Percentiles rank a stretch among this genome's conserved stretches.
phyloP scores from a whole-genome alignment of 2,797 vertebrate genomes.

The Atherinosoma microstoma region DNA sequence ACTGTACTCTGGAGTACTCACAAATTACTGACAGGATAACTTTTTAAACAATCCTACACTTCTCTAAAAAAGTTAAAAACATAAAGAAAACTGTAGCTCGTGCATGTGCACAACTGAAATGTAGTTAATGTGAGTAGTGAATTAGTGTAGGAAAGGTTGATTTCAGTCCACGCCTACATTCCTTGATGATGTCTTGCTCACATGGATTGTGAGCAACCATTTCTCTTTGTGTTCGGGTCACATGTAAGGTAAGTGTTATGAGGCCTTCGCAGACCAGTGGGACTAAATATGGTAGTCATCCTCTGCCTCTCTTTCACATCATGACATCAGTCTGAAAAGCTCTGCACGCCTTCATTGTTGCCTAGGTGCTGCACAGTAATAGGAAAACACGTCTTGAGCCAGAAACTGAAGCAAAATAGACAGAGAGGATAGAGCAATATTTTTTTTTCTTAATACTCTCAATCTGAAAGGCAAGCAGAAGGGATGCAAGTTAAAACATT shows the following conservation, averaged over 20 bases:
- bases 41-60: no score
- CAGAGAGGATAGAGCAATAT: conserved; percentile 10
- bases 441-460: conserved; percentile 6
- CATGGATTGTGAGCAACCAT: conserved; percentile 49
- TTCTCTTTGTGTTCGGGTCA: conserved; percentile 56
- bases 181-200: conserved; percentile 29
- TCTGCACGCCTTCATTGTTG: conserved; percentile 67
- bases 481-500: conserved; percentile 59
- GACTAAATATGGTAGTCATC: conserved; percentile 73
- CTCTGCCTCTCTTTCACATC: conserved; percentile 49
- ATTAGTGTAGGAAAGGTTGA: background rate
- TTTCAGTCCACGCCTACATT: conserved; percentile 14
- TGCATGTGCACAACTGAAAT: background rate
- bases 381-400: conserved; percentile 68
- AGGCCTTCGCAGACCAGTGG: conserved; percentile 33
- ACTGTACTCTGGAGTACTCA: no score
- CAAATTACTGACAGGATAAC: no score
- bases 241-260: conserved; percentile 57
- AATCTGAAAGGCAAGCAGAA: conserved; percentile 30
- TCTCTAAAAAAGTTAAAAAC: background rate
- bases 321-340: conserved; percentile 71
- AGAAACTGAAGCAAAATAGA: conserved; percentile 43
- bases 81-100: background rate
- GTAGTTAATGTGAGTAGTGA: background rate
- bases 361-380: conserved; percentile 65